A percentile compares a stretch with the other conserved stretches of the same genome.
Evolutionary conservation across 2,113 vertebrate genomes (phyloP).

Genomic region (Oryzias woworae): DNA sequence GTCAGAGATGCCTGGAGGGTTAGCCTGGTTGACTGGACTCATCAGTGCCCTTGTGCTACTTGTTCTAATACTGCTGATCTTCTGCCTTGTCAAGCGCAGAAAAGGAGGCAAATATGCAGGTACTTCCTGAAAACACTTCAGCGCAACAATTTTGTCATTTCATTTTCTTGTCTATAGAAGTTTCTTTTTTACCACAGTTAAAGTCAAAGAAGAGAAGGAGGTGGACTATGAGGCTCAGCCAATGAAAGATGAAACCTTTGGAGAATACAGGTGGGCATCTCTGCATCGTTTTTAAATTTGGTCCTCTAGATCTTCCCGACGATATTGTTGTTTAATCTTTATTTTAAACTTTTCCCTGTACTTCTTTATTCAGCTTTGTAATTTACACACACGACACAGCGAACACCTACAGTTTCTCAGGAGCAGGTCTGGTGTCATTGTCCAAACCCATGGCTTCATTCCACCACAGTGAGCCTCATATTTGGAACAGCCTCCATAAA

Average conservation of each 20-base stretch:
- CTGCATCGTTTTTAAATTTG: background rate
- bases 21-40: slow-evolving; percentile 88
- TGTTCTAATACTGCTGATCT: slow-evolving; percentile 82
- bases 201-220: slow-evolving; percentile 89
- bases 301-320: background rate
- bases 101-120: slow-evolving; percentile 90
- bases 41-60: slow-evolving; percentile 83
- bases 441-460: too few species aligned
- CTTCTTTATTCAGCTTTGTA: too few species aligned
- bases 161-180: background rate
- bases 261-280: slow-evolving; percentile 84
- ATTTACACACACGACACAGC: too few species aligned
- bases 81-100: slow-evolving; percentile 89
- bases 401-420: too few species aligned
- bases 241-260: slow-evolving; percentile 89
- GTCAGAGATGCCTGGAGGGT: slow-evolving; percentile 40
- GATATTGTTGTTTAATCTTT: too few species aligned
- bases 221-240: slow-evolving; percentile 85
- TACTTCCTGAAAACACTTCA: slow-evolving; percentile 28
- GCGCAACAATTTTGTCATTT: background rate
- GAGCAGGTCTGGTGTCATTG: too few species aligned
- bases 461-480: too few species aligned
- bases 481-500: too few species aligned
- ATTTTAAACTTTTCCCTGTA: too few species aligned
- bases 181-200: slow-evolving; percentile 75